Evolutionary conservation across 2,888 invertebrate genomes (phyloP).

Genomic region (Stenoptilia bipunctidactyla): DNA sequence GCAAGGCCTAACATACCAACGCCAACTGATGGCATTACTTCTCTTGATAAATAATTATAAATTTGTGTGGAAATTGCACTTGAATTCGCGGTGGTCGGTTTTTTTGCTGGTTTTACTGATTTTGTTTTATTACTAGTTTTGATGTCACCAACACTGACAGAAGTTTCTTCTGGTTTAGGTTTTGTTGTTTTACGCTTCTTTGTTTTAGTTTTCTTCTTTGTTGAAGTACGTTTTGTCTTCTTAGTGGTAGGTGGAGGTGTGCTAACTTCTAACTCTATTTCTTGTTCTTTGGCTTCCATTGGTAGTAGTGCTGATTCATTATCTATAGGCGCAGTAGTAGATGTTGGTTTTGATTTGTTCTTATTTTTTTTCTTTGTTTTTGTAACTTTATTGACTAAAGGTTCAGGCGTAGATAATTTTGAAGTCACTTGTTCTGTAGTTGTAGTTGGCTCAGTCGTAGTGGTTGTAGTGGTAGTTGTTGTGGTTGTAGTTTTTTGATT

Average conservation of each 20-base stretch:
- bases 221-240: conserved; percentile 52
- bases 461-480: conserved; percentile 25
- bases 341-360: conserved; percentile 26
- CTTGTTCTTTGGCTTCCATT: conserved; percentile 59
- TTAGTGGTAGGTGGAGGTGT: conserved; percentile 59
- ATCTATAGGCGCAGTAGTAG: conserved; percentile 31
- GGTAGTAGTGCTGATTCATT: conserved; percentile 53
- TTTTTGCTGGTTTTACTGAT: conserved; percentile 43
- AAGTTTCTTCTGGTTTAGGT: conserved; percentile 40
- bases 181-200: conserved; percentile 71
- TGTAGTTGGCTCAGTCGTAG: conserved; percentile 33
- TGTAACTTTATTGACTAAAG: conserved; percentile 29
- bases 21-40: conserved; percentile 86
- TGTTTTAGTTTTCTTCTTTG: conserved; percentile 69
- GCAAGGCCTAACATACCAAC: conserved; percentile 82
- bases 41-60: conserved; percentile 82
- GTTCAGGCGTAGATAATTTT: conserved; percentile 24
- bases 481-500: conserved; percentile 28
- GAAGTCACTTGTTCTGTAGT: conserved; percentile 29
- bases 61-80: conserved; percentile 79
- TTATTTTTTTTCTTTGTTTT: conserved; percentile 52
- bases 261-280: conserved; percentile 61
- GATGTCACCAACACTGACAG: conserved; percentile 35
- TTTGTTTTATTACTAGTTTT: conserved; percentile 71
- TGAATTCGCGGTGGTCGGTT: conserved; percentile 41